Conservation (phyloP, 2,797 vertebrate species). For the Gallinago solitaria region DNA sequence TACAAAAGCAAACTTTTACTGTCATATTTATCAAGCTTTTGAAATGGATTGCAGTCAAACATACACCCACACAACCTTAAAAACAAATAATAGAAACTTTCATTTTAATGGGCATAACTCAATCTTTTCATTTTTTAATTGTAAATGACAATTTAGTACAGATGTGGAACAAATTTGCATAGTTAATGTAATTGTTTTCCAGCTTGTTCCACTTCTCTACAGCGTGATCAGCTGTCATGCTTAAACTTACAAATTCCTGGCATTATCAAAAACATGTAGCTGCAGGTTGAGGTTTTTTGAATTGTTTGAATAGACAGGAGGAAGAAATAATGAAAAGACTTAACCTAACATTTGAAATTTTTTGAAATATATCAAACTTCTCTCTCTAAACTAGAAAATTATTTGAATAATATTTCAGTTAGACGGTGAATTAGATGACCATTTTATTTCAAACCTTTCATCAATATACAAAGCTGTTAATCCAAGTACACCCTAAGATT, state of each 20-base stretch:
- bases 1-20: slow-evolving; percentile 44
- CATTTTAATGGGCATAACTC: slow-evolving; percentile 49
- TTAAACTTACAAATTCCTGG: slow-evolving; percentile 86
- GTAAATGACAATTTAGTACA: slow-evolving; percentile 58
- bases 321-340: neutral
- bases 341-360: neutral
- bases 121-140: slow-evolving; percentile 36
- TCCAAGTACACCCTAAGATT: neutral
- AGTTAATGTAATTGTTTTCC: slow-evolving; percentile 79
- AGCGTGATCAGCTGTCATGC: slow-evolving; percentile 83
- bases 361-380: neutral
- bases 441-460: neutral
- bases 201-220: slow-evolving; percentile 78
- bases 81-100: slow-evolving; percentile 37
- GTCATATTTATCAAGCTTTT: slow-evolving; percentile 45
- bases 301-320: slow-evolving; percentile 78
- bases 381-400: neutral
- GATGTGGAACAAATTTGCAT: slow-evolving; percentile 73
- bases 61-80: slow-evolving; percentile 39
- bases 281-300: slow-evolving; percentile 81
- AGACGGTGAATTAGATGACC: neutral
- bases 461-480: neutral
- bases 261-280: slow-evolving; percentile 83
- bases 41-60: slow-evolving; percentile 49
- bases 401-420: neutral